Base-by-base conservation (phyloP, 2,797 vertebrate genomes). In the Fistularia commersonii region DNA sequence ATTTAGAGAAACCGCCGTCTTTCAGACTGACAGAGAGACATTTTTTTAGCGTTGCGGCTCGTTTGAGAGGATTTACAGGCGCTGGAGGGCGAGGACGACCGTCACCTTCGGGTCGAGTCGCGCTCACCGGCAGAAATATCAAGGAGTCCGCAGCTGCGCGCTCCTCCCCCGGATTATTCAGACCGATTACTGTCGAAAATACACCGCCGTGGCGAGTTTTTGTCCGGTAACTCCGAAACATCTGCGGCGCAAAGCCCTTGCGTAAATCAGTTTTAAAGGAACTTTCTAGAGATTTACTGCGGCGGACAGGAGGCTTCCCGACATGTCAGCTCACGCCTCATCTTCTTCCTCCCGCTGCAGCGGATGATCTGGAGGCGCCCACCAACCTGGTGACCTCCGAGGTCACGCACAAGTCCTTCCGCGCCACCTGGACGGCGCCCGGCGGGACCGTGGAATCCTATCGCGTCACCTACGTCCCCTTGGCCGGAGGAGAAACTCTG, bases 311-410 rank as follows among this genome's bases (percentile, higher is more conserved):
- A 38, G 15, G 6, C 7, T 15, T 38, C 38, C 11, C n/a, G 44
- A 5, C 13, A 13, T 23, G 23, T 23, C 23, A 23, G 23, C 23
- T 32, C 15, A n/a, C 31, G 11, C 23, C 3, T n/a, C n/a, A 23
- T 15, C 41, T 47, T 41, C 5, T 50, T 41, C 11, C 47, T 32
- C 3, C 32, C n/a, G 45, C 54, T 56, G 15, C 66, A 88, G 85
- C n/a, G 2, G 83, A 62, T 31, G 88, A 84, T 56, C 66, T 90
- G 52, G 86, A 89, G 53, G 65, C 93, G 1, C 92, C 95, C 48
- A 90, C 88, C 35, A 83, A 95, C 79, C 82, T 99, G 73, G 88
- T 90, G 76, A 96, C 92, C 52, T 98, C 94, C 0, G 95, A 98
- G 68, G 89, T 92, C 44, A 97, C 93, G 8, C 88, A 93, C 45